Evolutionary conservation across 2,113 vertebrate genomes (phyloP), one percentile per base, ranked within the genome.

Genomic region (Propithecus coquereli): DNA sequence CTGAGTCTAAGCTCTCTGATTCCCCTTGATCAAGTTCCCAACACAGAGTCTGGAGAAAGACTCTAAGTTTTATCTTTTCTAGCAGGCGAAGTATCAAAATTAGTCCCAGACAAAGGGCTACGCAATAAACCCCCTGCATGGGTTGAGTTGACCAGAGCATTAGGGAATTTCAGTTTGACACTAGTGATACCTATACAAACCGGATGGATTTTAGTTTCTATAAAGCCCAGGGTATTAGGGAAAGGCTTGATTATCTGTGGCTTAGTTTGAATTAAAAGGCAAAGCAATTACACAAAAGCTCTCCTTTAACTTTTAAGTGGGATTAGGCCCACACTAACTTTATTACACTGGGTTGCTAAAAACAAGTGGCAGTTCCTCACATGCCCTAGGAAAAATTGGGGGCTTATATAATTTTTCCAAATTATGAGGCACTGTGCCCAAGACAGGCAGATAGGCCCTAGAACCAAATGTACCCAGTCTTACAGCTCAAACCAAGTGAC

Each of bases 331-430:
- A 73, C 61, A 6, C 47, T 94, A 85, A 77, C 94, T 90, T 79
- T 57, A 43, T 50, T 93, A 90, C 16, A 32, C 27, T 52, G 27
- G 22, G 45, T 88, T 95, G 84, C 84, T 95, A 70, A 87, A 91
- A 95, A 82, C 50, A 61, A 95, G 81, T 45, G 76, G 30, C 88
- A 94, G n/a, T 68, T 97, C 94, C 96, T 95, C 85, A 88, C 65
- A 90, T 11, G 77, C 40, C 84, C 66, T 76, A 47, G 59, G 90
- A 88, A 94, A 93, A 84, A 83, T 3, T 23, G 0, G 52, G 52
- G 92, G 61, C n/a, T 97, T 83, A 73, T 57, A 14, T 47, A 71
- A 68, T 82, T 83, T 90, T 95, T 95, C 87, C 87, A 91, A 82
- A 91, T 93, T 37, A 77, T 57, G 90, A 92, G 66, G 52, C 82